Evolutionary conservation across 2,888 invertebrate genomes (phyloP).

Genomic region (Proisotoma minuta): DNA sequence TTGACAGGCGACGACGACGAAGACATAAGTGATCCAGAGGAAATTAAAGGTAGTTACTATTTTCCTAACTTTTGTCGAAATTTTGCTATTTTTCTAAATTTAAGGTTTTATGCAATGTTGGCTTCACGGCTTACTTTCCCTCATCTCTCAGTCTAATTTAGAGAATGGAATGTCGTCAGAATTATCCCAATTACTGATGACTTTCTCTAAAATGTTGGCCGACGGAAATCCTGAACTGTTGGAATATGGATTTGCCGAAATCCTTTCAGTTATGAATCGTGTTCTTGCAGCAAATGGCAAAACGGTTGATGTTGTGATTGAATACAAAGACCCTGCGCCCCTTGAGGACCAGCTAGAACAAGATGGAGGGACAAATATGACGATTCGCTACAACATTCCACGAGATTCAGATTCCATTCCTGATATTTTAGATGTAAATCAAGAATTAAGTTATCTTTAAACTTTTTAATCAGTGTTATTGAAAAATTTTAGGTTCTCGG

Average conservation of each 20-base stretch:
- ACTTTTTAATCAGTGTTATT: too few species aligned
- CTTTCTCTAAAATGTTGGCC: neutral
- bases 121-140: conserved; percentile 3
- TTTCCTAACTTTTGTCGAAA: neutral
- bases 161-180: too few species aligned
- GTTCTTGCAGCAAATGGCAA: neutral
- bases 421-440: neutral
- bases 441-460: too few species aligned
- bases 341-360: too few species aligned
- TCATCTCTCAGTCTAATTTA: neutral
- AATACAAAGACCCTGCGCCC: too few species aligned
- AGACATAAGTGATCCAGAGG: neutral
- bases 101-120: conserved; percentile 1
- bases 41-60: conserved; percentile 1
- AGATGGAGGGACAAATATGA: neutral
- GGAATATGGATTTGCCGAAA: neutral
- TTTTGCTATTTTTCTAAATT: neutral
- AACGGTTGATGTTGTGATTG: neutral
- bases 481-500: neutral
- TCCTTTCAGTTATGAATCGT: neutral
- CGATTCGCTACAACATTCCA: neutral
- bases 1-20: neutral
- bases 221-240: conserved; percentile 6
- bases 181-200: neutral
- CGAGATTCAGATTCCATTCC: neutral